Percentiles rank a stretch among this genome's conserved stretches.
phyloP scores from a whole-genome alignment of 2,888 invertebrate genomes.

The Cheilosia variabilis region DNA sequence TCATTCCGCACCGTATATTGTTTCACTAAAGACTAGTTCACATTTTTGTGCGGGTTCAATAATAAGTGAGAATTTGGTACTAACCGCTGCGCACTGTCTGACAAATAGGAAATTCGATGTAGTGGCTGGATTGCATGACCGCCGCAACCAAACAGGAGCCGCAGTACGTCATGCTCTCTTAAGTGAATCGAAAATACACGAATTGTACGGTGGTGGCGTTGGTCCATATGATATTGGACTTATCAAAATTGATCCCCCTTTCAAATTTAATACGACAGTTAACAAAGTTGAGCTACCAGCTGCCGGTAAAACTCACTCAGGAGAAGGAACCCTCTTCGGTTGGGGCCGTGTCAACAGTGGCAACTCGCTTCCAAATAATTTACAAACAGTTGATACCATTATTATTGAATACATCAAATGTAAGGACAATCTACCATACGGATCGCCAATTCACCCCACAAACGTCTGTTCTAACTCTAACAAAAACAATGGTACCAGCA shows the following conservation, averaged over 20 bases:
- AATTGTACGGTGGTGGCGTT: slow-evolving; percentile 80
- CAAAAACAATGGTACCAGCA: slow-evolving; percentile 78
- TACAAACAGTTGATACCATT: slow-evolving; percentile 80
- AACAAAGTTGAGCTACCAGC: slow-evolving; percentile 82
- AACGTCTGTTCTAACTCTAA: slow-evolving; percentile 84
- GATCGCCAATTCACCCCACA: slow-evolving; percentile 78
- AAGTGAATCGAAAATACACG: slow-evolving; percentile 80
- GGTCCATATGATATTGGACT: slow-evolving; percentile 86
- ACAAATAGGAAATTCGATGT: slow-evolving; percentile 77
- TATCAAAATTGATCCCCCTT: slow-evolving; percentile 80
- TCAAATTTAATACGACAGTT: slow-evolving; percentile 80
- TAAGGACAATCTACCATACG: slow-evolving; percentile 76
- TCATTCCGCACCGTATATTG: slow-evolving; percentile 84
- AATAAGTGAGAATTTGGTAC: slow-evolving; percentile 80
- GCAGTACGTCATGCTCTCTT: slow-evolving; percentile 79
- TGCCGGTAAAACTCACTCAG: slow-evolving; percentile 78
- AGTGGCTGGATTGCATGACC: slow-evolving; percentile 83
- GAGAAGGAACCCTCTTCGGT: slow-evolving; percentile 82
- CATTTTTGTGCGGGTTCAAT: slow-evolving; percentile 84
- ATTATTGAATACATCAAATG: slow-evolving; percentile 79
- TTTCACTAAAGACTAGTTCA: slow-evolving; percentile 80
- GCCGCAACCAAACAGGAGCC: slow-evolving; percentile 77
- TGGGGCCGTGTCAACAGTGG: slow-evolving; percentile 83
- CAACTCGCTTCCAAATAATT: slow-evolving; percentile 76
- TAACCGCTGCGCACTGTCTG: slow-evolving; percentile 83